Evolutionary conservation across 2,888 invertebrate species (phyloP), one percentile per base, ranked within the genome.

Genomic region (Physocephala rufipes): DNA sequence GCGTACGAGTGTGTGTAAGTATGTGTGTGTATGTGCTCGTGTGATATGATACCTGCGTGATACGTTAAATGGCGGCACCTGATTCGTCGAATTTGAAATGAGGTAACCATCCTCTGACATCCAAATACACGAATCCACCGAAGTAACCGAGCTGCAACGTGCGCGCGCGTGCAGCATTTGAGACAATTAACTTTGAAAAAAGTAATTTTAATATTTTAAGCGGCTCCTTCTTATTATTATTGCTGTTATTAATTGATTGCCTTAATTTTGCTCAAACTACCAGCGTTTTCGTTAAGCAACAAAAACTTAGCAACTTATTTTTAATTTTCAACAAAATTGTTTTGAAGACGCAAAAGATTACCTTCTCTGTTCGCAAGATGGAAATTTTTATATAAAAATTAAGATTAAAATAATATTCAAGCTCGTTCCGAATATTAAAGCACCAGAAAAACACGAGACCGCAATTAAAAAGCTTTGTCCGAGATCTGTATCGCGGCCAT

Each of bases 401-500:
- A 63, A 59, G 58, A 63, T 71, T 72, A 66, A 59, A 64, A 72
- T 72, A 69, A 65, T 55, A 66, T 69, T 66, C 55, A 51, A 69
- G 66, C 49, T n/a, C 13, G 45, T 28, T 59, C 55, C 58, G 58
- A 67, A 55, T 2, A n/a, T n/a, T n/a, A n/a, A n/a, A 36, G 21
- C 36, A 58, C 19, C 2, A 58, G 36, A 55, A 61, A 68, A 61
- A 61, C 65, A 49, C 45, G 55, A 61, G 19, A 68, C 19, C 26
- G 19, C 51, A 68, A 68, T 68, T 68, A 61, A 68, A 68, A 68
- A 21, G 7, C 21, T 45, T 43, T 67, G 24, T 30, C 47, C 12
- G 19, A 3, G 51, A 16, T 28, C 16, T 30, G 13, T 24, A 43
- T 36, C n/a, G 0, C 12, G 36, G 12, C 16, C 28, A 7, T 36